These are phyloP conservation scores for Oostethus manadensis DNA, from an alignment of 2,113 vertebrate genomes.

Conservation along the genomic window DNA sequence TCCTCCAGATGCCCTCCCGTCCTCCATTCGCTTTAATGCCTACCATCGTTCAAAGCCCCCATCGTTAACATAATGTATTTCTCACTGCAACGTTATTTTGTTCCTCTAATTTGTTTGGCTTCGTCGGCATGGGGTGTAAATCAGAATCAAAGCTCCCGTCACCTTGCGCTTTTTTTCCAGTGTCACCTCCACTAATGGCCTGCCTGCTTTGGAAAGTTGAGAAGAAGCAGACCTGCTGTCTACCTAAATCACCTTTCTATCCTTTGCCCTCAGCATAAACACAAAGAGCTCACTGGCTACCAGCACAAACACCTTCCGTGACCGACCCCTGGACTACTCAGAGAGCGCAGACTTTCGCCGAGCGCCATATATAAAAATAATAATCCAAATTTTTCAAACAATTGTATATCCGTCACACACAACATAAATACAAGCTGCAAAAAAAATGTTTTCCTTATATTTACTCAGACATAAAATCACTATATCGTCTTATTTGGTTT, in stretches of 20 bases:
- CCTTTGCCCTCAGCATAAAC: constrained; percentile 55
- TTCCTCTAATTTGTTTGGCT: constrained; percentile 68
- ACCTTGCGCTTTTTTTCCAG: constrained; percentile 34
- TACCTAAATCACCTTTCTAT: constrained; percentile 60
- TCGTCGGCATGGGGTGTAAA: constrained; percentile 57
- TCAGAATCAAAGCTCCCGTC: constrained; percentile 67
- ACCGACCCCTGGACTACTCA: constrained; percentile 22
- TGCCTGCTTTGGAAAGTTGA: constrained; percentile 52
- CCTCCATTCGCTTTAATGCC: constrained; percentile 49
- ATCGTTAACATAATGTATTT: constrained; percentile 71
- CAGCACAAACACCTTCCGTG: constrained; percentile 55
- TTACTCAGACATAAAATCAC: too few relatives aligned
- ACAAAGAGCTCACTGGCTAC: constrained; percentile 65
- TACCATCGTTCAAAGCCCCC: constrained; percentile 54
- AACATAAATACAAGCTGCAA: too few relatives aligned
- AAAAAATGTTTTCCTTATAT: too few relatives aligned
- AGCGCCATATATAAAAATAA: too few relatives aligned
- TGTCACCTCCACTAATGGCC: constrained; percentile 67
- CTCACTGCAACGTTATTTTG: constrained; percentile 61
- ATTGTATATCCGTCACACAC: too few relatives aligned
- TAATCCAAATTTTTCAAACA: too few relatives aligned
- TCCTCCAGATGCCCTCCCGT: constrained; percentile 55
- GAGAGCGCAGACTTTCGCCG: too few relatives aligned
- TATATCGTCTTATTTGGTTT: too few relatives aligned
- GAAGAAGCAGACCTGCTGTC: constrained; percentile 63